Evolutionary conservation across 2,113 vertebrate genomes (phyloP), one percentile per base, ranked within the genome.

Genomic region (Antennarius striatus): DNA sequence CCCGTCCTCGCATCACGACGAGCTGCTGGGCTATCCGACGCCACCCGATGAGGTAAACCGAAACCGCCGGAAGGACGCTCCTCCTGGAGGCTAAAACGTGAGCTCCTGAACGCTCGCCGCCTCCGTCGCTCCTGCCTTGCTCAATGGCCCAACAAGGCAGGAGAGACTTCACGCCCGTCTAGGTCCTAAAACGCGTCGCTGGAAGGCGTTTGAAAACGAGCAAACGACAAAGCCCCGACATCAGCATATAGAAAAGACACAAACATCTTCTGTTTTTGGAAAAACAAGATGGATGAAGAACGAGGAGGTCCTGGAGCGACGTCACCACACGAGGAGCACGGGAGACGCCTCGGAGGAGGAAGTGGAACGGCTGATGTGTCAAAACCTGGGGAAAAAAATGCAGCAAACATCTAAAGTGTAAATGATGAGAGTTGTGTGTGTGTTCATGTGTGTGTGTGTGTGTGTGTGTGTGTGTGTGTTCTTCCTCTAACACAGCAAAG

Each of bases 131-230:
- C 64, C 42, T 1, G 54, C 63, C 0, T 50, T 75, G 63, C 71
- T 52, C 63, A 73, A 73, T 79, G 71, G 77, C 57, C 74, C 64
- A 71, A 76, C 74, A 65, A 82, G 67, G 54, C 13, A 49, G 72
- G 51, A 63, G 54, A 72, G 62, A 63, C 61, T 64, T 68, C 3
- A 52, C 65, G 74, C 69, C 64, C n/a, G 68, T 79, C 55, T 84
- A 78, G 86, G 83, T 84, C 84, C 83, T 73, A 71, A 68, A 82
- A 77, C 59, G 43, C 68, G 70, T 70, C 59, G 75, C 77, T 81
- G 69, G 76, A 75, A 75, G 16, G 53, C 76, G 6, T 45, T 77
- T 57, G 50, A 46, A 61, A 57, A 61, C 72, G 75, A 64, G 54
- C 22, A 53, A 75, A 32, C 39, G 5, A 40, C 39, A 40, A 40